phyloP scores from a whole-genome alignment of 37 sponge, comb jelly and placozoan species.

The Spongilla lacustris region DNA sequence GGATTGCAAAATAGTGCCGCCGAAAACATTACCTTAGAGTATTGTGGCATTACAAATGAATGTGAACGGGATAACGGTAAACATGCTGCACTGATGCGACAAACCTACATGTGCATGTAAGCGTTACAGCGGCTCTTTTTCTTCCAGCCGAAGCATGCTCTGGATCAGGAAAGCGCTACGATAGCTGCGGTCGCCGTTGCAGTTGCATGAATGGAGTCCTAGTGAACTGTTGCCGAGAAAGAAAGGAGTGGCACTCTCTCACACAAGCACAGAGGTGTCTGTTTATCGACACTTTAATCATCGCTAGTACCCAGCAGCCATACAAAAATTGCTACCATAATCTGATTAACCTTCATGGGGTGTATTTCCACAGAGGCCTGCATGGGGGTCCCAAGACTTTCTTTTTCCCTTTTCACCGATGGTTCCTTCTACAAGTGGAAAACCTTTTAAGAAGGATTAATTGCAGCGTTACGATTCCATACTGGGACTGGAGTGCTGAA shows the following conservation, averaged over 20 bases:
- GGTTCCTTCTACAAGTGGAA: slow-evolving; percentile 48
- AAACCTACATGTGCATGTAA: too few relatives aligned
- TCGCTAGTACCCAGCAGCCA: slow-evolving; percentile 12
- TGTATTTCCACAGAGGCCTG: slow-evolving; percentile 19
- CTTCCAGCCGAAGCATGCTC: not conserved
- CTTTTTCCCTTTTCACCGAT: slow-evolving; percentile 54
- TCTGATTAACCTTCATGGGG: slow-evolving; percentile 22
- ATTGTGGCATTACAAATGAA: too few relatives aligned
- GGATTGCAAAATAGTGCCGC: too few relatives aligned
- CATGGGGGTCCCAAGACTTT: slow-evolving; percentile 6
- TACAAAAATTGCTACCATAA: slow-evolving; percentile 26
- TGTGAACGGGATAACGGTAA: too few relatives aligned
- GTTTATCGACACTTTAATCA: slow-evolving; percentile 13
- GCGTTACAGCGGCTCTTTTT: too few relatives aligned
- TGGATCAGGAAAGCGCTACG: slow-evolving; percentile 7
- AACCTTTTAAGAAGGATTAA: slow-evolving; percentile 39
- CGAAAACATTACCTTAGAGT: too few relatives aligned
- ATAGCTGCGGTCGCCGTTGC: slow-evolving; percentile 39
- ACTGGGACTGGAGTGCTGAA: slow-evolving; percentile 69
- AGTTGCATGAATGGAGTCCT: slow-evolving; percentile 10
- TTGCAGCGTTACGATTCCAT: slow-evolving; percentile 49
- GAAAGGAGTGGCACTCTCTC: slow-evolving; percentile 32
- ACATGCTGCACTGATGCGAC: too few relatives aligned
- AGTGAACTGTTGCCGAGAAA: slow-evolving; percentile 34
- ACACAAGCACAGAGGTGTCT: slow-evolving; percentile 26